Conservation (phyloP, 2,113 vertebrate species). For the Stigmatopora argus region DNA sequence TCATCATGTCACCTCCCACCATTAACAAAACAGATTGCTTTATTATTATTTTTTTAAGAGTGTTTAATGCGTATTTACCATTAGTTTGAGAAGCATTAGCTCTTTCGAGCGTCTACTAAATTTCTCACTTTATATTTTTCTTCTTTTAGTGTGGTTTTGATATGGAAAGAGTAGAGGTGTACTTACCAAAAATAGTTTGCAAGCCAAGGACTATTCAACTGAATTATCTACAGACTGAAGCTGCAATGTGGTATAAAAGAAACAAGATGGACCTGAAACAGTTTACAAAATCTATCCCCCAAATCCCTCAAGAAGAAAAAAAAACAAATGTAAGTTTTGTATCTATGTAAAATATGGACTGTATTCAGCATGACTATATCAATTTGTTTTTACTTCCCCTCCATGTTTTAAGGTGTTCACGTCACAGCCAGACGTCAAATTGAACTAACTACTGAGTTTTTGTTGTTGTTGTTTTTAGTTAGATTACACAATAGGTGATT, state of each 20-base stretch:
- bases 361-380: constrained; percentile 42
- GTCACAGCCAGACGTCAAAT: constrained; percentile 30
- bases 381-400: constrained; percentile 41
- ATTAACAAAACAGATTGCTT: constrained; percentile 22
- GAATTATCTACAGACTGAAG: constrained; percentile 36
- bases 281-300: constrained; percentile 66
- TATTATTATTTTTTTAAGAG: constrained; percentile 12
- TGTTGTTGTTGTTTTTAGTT: constrained; percentile 20
- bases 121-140: constrained; percentile 25
- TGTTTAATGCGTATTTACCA: constrained; percentile 8
- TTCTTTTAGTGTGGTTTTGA: constrained; percentile 42
- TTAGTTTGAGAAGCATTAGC: constrained; percentile 30
- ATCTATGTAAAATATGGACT: constrained; percentile 67
- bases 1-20: constrained; percentile 21
- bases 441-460: constrained; percentile 55
- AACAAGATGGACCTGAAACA: constrained; percentile 55
- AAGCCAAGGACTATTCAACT: constrained; percentile 47
- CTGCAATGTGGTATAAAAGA: constrained; percentile 28
- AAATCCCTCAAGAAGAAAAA: constrained; percentile 26
- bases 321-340: constrained; percentile 69
- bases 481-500: constrained; percentile 25
- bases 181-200: constrained; percentile 23
- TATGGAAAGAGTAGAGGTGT: constrained; percentile 19
- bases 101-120: constrained; percentile 63
- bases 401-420: constrained; percentile 8